Percentiles rank a stretch among this genome's conserved stretches.
These are phyloP conservation scores for Volucella zonaria DNA, from an alignment of 2,888 invertebrate genomes.

Conservation along the genomic window DNA sequence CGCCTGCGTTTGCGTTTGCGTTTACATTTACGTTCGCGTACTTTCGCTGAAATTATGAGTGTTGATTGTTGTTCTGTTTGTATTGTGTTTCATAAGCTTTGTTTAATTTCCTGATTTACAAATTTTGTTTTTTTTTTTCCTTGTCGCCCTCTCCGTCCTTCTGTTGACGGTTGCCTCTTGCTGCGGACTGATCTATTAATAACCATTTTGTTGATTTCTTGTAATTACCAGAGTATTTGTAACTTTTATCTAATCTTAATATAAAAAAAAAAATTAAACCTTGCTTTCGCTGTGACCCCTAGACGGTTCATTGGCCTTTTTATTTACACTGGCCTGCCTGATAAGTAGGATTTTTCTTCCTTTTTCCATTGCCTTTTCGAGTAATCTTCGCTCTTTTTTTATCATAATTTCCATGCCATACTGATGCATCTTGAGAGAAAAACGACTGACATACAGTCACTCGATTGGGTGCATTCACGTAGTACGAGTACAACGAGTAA, in stretches of 20 bases:
- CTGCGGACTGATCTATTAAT: too few species aligned
- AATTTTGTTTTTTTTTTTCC: conserved; percentile 5
- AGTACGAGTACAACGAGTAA: not conserved
- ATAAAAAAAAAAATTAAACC: conserved; percentile 30
- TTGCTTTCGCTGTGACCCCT: conserved; percentile 45
- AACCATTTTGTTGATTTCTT: too few species aligned
- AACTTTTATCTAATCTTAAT: conserved; percentile 57
- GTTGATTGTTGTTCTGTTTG: not conserved
- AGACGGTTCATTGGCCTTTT: conserved; percentile 78
- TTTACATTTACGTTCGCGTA: too few species aligned
- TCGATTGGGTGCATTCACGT: conserved; percentile 15
- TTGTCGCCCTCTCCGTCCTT: not conserved
- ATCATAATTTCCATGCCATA: not conserved
- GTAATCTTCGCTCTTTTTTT: not conserved
- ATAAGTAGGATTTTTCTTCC: conserved; percentile 48
- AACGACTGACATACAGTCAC: too few species aligned
- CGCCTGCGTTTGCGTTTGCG: too few species aligned
- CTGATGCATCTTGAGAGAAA: not conserved
- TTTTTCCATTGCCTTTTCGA: not conserved
- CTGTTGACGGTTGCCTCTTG: too few species aligned
- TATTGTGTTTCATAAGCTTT: conserved; percentile 16
- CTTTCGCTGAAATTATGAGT: conserved; percentile 3
- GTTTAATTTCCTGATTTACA: conserved; percentile 22
- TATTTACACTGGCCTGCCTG: conserved; percentile 75
- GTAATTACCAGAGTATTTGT: not conserved